These are phyloP conservation scores for Tridacna crocea DNA, from an alignment of 2,888 invertebrate species.

Conservation along the genomic window DNA sequence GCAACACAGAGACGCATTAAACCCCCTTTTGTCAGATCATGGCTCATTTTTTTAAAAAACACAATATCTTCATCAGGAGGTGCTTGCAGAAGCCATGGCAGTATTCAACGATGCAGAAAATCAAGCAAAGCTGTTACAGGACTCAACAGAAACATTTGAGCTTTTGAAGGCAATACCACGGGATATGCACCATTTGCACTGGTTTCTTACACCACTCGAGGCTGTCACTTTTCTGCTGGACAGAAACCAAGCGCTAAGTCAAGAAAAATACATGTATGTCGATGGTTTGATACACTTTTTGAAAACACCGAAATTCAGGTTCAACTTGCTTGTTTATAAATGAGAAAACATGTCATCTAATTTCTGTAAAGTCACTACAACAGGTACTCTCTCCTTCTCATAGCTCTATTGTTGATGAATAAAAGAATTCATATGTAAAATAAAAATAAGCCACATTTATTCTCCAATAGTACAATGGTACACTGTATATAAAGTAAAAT, in stretches of 20 bases:
- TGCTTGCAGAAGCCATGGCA: not conserved
- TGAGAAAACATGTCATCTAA: not conserved
- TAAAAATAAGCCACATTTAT: too few species aligned
- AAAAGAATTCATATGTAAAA: too few species aligned
- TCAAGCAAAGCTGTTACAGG: not conserved
- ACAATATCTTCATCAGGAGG: not conserved
- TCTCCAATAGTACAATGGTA: too few species aligned
- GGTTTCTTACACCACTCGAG: slow-evolving; percentile 9
- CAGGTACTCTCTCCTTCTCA: too few species aligned
- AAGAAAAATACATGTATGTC: slow-evolving; percentile 13
- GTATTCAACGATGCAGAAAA: slow-evolving; percentile 1
- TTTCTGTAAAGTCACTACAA: too few species aligned
- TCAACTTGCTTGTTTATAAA: not conserved
- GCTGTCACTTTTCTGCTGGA: slow-evolving; percentile 16
- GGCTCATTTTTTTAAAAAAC: too few species aligned
- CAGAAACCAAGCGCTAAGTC: slow-evolving; percentile 3
- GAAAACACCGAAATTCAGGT: not conserved
- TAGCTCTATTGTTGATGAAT: too few species aligned
- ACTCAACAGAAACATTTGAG: slow-evolving; percentile 4
- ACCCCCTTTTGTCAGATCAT: too few species aligned
- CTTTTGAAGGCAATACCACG: slow-evolving; percentile 2
- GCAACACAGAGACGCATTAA: too few species aligned
- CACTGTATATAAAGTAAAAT: too few species aligned
- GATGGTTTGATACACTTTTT: not conserved
- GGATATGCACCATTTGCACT: slow-evolving; percentile 9